Base-by-base conservation (phyloP, 2,888 invertebrate genomes). In the Dorcus hopei region DNA sequence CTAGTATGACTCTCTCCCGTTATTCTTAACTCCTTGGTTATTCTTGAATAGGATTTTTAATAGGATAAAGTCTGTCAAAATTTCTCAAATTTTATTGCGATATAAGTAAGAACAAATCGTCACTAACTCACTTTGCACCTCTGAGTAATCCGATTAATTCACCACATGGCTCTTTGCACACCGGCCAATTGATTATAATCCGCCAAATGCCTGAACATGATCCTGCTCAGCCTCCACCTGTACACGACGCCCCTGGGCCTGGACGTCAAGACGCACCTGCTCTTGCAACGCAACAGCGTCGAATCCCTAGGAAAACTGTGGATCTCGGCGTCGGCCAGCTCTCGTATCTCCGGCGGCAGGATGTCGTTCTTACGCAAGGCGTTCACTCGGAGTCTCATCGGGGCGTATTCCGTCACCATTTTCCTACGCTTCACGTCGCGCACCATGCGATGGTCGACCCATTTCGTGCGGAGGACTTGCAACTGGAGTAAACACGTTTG, bases 151-250 rank as follows among this genome's bases (percentile, higher is more conserved):
- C 14, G n/a, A 38, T 23, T 9, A 23, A 40, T 60, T 84, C n/a
- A 90, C 97, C 97, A 98, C 83, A 91, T 90, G n/a, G 97, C 95
- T 75, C 97, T 83, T 76, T 95, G 95, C 0, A 97, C 88, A 41
- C 97, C 97, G 14, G 92, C 85, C 41, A 98, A 77, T 77, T 93
- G 90, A 78, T 97, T 97, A 77, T 97, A 91, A 81, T 99, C 98
- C 0, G 94, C 95, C 61, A 95, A 81, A 72, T 93, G 86, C 61
- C 97, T 85, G 84, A 93, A 99, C 4, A 94, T 86, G 63, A 97
- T 92, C 72, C 97, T 85, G 71, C 96, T 95, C 59, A 98, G 74
- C 52, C 95, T 85, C 89, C 93, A 98, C 54, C 89, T 85, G 49
- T 81, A 76, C 0, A 95, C 88, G 61, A 87, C 84, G 62, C 95